phyloP scores from a whole-genome alignment of 2,797 vertebrate genomes.

The Cottoperca gobio region DNA sequence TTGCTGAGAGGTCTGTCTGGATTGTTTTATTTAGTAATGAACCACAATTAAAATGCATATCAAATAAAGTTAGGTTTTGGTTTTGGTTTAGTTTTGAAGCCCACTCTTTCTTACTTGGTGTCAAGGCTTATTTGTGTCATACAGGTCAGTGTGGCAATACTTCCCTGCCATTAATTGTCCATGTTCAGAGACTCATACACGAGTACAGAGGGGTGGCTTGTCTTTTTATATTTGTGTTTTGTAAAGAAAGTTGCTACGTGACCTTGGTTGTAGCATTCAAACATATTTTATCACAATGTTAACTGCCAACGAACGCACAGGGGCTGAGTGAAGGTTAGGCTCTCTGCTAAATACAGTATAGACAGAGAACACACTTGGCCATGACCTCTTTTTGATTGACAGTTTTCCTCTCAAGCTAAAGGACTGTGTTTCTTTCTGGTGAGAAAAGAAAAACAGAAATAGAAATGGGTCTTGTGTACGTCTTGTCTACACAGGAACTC shows the following conservation, averaged over 20 bases:
- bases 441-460: constrained; percentile 11
- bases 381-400: constrained; percentile 26
- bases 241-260: background rate
- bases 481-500: too few relatives aligned
- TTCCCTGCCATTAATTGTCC: background rate
- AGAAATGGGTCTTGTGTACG: background rate
- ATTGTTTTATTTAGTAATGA: background rate
- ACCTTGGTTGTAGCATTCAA: constrained; percentile 18
- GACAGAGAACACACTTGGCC: background rate
- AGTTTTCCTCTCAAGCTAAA: constrained; percentile 19
- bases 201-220: background rate
- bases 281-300: background rate
- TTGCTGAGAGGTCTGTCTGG: background rate
- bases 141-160: background rate
- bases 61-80: background rate
- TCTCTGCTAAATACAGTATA: constrained; percentile 8
- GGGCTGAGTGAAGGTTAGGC: constrained; percentile 11
- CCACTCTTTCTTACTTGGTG: background rate
- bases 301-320: background rate
- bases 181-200: background rate
- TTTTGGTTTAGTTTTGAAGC: background rate
- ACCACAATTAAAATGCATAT: background rate
- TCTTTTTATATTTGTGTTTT: background rate
- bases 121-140: background rate
- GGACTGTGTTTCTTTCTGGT: background rate